Evolutionary conservation across 2,113 vertebrate genomes (phyloP).

Genomic region (Cnemophilus loriae): DNA sequence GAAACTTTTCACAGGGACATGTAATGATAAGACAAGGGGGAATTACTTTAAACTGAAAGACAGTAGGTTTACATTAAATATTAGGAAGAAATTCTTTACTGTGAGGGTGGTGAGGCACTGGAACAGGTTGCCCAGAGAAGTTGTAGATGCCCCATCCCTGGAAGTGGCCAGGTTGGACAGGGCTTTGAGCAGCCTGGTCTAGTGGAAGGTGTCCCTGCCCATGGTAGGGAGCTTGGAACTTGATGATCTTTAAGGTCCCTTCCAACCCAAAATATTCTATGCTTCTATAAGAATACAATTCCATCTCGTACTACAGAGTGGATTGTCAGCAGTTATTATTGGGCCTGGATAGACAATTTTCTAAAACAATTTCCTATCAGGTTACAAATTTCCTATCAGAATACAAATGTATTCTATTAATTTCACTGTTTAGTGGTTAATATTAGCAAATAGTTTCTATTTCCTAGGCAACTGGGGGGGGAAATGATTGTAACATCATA

Average conservation of each 20-base stretch:
- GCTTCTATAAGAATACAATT: background rate
- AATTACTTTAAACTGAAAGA: background rate
- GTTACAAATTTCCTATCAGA: background rate
- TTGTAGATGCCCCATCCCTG: background rate
- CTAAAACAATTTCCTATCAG: background rate
- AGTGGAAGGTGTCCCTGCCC: background rate
- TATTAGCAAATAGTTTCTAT: background rate
- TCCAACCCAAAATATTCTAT: background rate
- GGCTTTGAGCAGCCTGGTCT: background rate
- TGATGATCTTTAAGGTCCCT: background rate
- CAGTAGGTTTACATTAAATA: background rate
- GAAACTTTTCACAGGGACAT: background rate
- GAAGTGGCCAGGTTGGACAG: accelerated
- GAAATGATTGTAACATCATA: background rate
- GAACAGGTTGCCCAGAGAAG: background rate
- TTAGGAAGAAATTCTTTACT: background rate
- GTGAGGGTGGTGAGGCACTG: background rate
- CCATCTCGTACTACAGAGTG: background rate
- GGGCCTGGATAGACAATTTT: background rate
- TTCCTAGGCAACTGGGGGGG: background rate
- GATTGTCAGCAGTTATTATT: background rate
- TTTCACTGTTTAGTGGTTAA: background rate
- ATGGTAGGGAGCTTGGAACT: background rate
- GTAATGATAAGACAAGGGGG: background rate
- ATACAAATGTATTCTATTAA: background rate